Base-by-base conservation (phyloP, 2,888 invertebrate species). In the Rhagophthalmus giganteus region DNA sequence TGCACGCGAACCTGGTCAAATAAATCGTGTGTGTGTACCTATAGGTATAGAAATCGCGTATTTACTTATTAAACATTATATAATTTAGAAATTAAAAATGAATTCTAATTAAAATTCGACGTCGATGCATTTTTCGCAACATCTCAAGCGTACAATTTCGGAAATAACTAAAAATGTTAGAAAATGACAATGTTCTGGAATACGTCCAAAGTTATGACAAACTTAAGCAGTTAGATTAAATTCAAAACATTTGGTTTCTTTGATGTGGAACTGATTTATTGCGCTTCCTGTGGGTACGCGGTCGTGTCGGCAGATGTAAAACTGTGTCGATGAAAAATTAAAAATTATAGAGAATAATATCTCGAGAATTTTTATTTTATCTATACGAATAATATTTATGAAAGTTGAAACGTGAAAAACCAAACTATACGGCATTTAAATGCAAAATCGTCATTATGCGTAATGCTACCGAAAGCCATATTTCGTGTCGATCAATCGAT, bases 221-320 rank as follows among this genome's bases (percentile, higher is more conserved):
- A 47, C 50, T 33, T 51, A 51, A 53, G 55, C 50, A 51, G 58
- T 53, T 31, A 52, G 54, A 53, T 54, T 51, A 41, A 32, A 54
- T 50, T 54, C 58, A 45, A 55, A 58, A 56, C 58, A 53, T 54
- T 58, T 60, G 60, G 57, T 61, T 59, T 59, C 52, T 52, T 52
- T 52, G 52, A 52, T 46, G 46, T 52, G 31, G 41, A 52, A 52
- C 46, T 46, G 34, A 52, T 52, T 46, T 52, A 52, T 52, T 52
- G 26, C 46, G 34, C 35, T 46, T 52, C 46, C 52, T 46, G 51
- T 31, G 51, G 27, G 16, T 30, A 34, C n/a, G n/a, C n/a, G n/a
- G n/a, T n/a, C n/a, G n/a, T n/a, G n/a, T n/a, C 14, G 45, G 31
- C 45, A 45, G 45, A 51, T 40, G 45, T 37, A 39, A 51, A 51